Evolutionary conservation across 1,140 invertebrate species (phyloP).

Genomic region (Drosophila auraria): DNA sequence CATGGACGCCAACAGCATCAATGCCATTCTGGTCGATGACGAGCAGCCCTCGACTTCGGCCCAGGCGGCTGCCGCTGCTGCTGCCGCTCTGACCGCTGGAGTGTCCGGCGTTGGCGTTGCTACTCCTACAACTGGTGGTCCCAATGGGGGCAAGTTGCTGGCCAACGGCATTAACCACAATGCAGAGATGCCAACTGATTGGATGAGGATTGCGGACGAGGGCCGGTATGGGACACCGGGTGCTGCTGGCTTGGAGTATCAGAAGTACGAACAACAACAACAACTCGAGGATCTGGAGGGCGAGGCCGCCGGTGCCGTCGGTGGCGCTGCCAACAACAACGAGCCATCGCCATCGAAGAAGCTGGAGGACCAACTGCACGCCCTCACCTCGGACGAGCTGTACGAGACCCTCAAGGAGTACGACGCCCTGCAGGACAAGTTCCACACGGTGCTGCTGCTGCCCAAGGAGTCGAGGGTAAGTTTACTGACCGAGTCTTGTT

Average conservation of each 20-base stretch:
- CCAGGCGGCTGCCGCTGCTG: conserved; percentile 66
- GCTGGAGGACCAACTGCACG: conserved; percentile 71
- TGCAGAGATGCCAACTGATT: conserved; percentile 84
- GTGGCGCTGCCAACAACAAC: conserved; percentile 38
- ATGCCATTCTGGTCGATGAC: conserved; percentile 77
- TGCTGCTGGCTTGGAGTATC: conserved; percentile 85
- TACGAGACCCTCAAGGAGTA: conserved; percentile 89
- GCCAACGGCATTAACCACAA: conserved; percentile 62
- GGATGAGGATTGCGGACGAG: conserved; percentile 85
- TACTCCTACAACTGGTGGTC: conserved; percentile 11
- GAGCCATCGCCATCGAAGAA: conserved; percentile 62
- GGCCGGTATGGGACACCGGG: conserved; percentile 85
- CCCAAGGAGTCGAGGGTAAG: conserved; percentile 86
- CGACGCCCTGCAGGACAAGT: conserved; percentile 89
- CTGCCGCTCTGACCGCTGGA: conserved; percentile 11
- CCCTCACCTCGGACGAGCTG: conserved; percentile 84
- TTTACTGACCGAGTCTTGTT: not conserved
- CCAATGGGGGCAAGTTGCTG: conserved; percentile 41
- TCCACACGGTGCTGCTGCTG: conserved; percentile 89
- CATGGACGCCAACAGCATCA: conserved; percentile 75
- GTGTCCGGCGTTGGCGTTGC: conserved; percentile 14
- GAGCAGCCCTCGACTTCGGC: conserved; percentile 80
- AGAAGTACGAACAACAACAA: conserved; percentile 79
- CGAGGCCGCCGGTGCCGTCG: conserved; percentile 45
- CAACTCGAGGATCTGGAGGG: conserved; percentile 55